Conservation (phyloP, 2,888 invertebrate species). For the Cephalotes varians region DNA sequence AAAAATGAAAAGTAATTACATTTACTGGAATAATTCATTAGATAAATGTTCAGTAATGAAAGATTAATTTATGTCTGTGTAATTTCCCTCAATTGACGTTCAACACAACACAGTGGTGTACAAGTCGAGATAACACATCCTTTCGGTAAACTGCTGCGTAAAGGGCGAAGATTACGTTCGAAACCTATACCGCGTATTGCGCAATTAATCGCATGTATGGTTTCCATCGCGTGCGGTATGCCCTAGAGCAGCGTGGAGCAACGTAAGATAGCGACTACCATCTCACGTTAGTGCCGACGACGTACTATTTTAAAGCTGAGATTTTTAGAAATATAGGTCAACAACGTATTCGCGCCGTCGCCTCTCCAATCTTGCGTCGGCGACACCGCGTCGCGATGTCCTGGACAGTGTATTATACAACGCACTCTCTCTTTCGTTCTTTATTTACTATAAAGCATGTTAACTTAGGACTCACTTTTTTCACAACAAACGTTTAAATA, state of each 20-base stretch:
- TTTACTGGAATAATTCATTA: not conserved
- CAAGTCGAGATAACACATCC: not conserved
- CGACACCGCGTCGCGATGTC: conserved; percentile 38
- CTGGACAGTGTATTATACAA: conserved; percentile 20
- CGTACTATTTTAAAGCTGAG: conserved; percentile 81
- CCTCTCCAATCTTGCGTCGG: not conserved
- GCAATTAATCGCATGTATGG: conserved; percentile 55
- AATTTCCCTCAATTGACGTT: not conserved
- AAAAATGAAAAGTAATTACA: not conserved
- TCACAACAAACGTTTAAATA: not conserved
- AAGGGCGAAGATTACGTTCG: conserved; percentile 60
- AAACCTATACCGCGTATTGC: conserved; percentile 53
- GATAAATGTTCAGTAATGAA: not conserved
- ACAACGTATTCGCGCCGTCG: conserved; percentile 60
- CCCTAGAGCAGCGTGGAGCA: conserved; percentile 61
- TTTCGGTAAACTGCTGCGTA: conserved; percentile 14
- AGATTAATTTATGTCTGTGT: not conserved
- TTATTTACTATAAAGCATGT: conserved; percentile 17
- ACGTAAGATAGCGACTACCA: conserved; percentile 4
- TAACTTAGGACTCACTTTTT: not conserved
- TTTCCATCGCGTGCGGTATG: conserved; percentile 61
- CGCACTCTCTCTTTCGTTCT: conserved; percentile 23
- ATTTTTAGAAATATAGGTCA: conserved; percentile 84
- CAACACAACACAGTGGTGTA: not conserved
- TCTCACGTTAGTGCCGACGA: conserved; percentile 56